Conservation (phyloP, 2,113 vertebrate genomes). For the Mesitornis unicolor region DNA sequence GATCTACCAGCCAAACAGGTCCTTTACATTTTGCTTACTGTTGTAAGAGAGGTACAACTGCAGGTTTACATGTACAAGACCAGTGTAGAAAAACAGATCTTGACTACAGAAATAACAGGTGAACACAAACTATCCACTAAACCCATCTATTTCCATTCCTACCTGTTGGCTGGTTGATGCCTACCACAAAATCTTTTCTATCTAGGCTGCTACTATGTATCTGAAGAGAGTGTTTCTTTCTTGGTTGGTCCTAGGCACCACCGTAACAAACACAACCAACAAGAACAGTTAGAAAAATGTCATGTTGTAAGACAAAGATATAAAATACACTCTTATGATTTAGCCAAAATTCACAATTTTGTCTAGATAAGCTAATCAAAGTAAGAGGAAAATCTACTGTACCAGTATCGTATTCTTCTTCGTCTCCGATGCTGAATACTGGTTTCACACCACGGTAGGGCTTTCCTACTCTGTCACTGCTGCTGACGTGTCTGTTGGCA, state of each 20-base stretch:
- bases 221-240: neutral
- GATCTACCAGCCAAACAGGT: neutral
- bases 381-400: neutral
- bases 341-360: neutral
- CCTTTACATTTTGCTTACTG: neutral
- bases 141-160: neutral
- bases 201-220: neutral
- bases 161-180: neutral
- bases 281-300: neutral
- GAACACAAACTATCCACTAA: neutral
- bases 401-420: constrained; percentile 98
- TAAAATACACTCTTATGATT: neutral
- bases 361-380: neutral
- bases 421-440: constrained; percentile 97
- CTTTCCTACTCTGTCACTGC: constrained; percentile 94
- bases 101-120: neutral
- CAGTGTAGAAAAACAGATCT: neutral
- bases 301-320: neutral
- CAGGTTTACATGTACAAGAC: rapidly evolving
- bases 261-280: neutral
- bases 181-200: neutral
- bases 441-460: constrained; percentile 97
- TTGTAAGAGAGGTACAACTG: neutral
- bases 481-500: constrained; percentile 90
- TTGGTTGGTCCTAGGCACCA: neutral